Evolutionary conservation across 2,113 vertebrate genomes (phyloP).

Genomic region (Equus przewalskii): DNA sequence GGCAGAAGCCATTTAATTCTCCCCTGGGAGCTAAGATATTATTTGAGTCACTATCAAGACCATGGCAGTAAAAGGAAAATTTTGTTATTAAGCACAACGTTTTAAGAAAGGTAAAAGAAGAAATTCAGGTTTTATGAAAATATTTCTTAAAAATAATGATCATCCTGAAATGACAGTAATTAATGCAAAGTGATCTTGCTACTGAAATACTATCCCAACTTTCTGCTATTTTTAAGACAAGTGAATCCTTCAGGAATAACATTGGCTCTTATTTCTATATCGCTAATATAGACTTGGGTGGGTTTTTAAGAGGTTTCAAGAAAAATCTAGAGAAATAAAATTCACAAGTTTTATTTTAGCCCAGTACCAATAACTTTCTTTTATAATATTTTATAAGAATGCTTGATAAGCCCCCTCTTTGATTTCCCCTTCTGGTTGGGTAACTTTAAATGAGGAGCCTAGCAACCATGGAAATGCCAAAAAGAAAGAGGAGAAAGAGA

Average conservation of each 20-base stretch:
- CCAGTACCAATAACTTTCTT: not conserved
- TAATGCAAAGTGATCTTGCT: not conserved
- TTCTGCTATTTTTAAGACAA: slow-evolving; percentile 21
- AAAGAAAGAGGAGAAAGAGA: not conserved
- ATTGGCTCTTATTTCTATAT: not conserved
- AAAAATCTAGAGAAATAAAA: slow-evolving; percentile 47
- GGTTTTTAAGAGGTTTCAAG: slow-evolving; percentile 23
- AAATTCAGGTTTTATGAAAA: slow-evolving; percentile 56
- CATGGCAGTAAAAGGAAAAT: not conserved
- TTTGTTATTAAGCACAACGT: not conserved
- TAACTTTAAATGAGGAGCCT: not conserved
- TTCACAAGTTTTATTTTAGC: slow-evolving; percentile 55
- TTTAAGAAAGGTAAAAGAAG: slow-evolving; percentile 35
- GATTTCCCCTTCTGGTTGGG: not conserved
- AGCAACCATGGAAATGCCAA: not conserved
- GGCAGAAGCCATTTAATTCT: slow-evolving; percentile 65
- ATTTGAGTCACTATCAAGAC: slow-evolving; percentile 48
- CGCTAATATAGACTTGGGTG: not conserved
- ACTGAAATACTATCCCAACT: not conserved
- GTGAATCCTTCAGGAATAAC: not conserved
- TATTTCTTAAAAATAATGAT: slow-evolving; percentile 49
- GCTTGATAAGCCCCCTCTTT: not conserved
- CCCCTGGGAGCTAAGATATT: slow-evolving; percentile 43
- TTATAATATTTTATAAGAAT: slow-evolving; percentile 32
- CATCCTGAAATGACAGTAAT: not conserved